Conservation (phyloP, 2,113 vertebrate genomes). For the Amphiprion percula region DNA sequence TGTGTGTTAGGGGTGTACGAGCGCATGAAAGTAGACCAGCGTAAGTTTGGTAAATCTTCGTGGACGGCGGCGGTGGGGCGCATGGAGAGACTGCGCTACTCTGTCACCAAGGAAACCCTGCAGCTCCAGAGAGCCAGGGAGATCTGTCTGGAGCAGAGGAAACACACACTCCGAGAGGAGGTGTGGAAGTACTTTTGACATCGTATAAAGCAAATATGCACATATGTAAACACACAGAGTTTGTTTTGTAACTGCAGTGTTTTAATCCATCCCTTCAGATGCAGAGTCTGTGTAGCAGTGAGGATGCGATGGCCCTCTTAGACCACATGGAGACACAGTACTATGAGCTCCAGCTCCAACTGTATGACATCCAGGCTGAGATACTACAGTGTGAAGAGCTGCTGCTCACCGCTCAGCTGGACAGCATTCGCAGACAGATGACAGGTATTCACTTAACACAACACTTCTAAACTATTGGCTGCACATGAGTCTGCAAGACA, state of each 20-base stretch:
- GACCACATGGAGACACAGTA: conserved; percentile 96
- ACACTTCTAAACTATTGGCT: too few species aligned
- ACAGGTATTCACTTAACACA: conserved; percentile 80
- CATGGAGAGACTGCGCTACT: conserved; percentile 96
- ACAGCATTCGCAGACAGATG: conserved; percentile 95
- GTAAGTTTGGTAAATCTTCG: conserved; percentile 96
- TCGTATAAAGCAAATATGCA: neutral
- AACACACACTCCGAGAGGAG: conserved; percentile 93
- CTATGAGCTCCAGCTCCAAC: conserved; percentile 95
- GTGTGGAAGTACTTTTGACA: conserved; percentile 72
- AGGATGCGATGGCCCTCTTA: conserved; percentile 91
- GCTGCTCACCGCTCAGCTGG: conserved; percentile 93
- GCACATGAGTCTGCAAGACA: neutral
- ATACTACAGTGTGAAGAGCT: conserved; percentile 97
- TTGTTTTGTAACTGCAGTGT: neutral
- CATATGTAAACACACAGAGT: neutral
- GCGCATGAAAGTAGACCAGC: conserved; percentile 95
- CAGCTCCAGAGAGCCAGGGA: conserved; percentile 98
- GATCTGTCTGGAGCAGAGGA: conserved; percentile 97
- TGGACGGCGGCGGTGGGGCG: conserved; percentile 95
- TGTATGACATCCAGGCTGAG: conserved; percentile 98
- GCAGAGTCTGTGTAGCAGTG: conserved; percentile 93
- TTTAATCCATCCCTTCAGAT: conserved; percentile 83
- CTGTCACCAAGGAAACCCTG: conserved; percentile 95
- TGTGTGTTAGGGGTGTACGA: conserved; percentile 89